phyloP scores from a whole-genome alignment of 2,888 invertebrate genomes.

The Bombylius discolor region DNA sequence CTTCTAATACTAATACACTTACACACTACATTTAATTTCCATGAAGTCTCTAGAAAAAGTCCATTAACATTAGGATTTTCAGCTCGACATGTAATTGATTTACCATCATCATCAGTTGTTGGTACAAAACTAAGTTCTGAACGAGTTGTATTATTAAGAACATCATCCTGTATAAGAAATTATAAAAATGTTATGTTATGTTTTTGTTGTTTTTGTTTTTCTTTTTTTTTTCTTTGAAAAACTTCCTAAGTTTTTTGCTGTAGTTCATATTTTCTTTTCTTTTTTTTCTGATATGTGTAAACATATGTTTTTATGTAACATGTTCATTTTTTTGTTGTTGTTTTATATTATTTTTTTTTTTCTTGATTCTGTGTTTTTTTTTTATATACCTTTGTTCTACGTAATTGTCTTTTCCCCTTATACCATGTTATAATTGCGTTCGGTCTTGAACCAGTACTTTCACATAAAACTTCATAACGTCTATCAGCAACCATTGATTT shows the following conservation, averaged over 20 bases:
- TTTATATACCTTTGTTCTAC: conserved; percentile 57
- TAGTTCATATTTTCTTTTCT: too few species aligned
- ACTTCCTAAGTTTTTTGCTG: too few species aligned
- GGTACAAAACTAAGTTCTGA: conserved; percentile 82
- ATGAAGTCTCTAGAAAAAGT: conserved; percentile 67
- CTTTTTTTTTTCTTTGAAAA: too few species aligned
- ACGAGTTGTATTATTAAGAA: conserved; percentile 66
- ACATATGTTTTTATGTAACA: too few species aligned
- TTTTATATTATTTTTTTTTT: not conserved
- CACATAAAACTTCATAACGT: conserved; percentile 70
- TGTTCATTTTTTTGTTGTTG: too few species aligned
- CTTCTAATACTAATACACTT: conserved; percentile 40
- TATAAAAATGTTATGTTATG: too few species aligned
- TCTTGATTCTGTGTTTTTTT: not conserved
- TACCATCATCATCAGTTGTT: conserved; percentile 78
- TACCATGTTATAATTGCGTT: conserved; percentile 81
- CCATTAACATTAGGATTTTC: conserved; percentile 84
- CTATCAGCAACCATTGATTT: conserved; percentile 67
- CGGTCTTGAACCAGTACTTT: conserved; percentile 73
- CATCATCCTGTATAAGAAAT: conserved; percentile 50
- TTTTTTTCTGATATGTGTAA: too few species aligned
- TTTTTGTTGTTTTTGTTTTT: too few species aligned
- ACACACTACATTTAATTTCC: conserved; percentile 85
- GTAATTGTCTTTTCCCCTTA: conserved; percentile 71
- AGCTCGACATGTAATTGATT: conserved; percentile 75